phyloP scores from a whole-genome alignment of 2,113 vertebrate species.

The Himantopus leucocephalus region DNA sequence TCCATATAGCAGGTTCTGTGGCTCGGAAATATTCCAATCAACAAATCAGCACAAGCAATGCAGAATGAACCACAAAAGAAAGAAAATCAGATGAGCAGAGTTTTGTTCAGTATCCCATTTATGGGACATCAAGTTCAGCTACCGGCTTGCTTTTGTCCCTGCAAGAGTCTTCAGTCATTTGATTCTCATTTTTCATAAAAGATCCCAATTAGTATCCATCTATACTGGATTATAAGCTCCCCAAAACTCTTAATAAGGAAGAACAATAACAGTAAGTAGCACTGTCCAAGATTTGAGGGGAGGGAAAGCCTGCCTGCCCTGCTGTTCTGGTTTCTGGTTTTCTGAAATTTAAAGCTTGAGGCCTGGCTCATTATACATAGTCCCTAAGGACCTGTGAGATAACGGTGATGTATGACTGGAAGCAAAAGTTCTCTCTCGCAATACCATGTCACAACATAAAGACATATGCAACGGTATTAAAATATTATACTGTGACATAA shows the following conservation, averaged over 20 bases:
- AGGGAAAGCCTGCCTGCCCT: background rate
- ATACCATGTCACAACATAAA: rapidly evolving
- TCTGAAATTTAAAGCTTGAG: background rate
- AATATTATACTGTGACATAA: rapidly evolving
- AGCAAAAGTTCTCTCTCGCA: background rate
- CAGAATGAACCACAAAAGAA: background rate
- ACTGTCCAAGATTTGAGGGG: background rate
- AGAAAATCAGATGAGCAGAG: background rate
- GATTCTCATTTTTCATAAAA: background rate
- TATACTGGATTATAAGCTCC: background rate
- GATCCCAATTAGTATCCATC: background rate
- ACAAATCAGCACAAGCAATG: background rate
- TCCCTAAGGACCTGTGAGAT: background rate
- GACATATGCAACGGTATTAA: rapidly evolving
- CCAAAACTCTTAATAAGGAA: background rate
- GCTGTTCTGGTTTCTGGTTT: background rate
- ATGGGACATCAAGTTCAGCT: background rate
- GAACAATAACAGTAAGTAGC: background rate
- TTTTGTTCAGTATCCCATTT: background rate
- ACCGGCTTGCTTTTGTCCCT: background rate
- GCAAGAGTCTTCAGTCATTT: background rate
- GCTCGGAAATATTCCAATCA: background rate
- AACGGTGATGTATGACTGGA: background rate
- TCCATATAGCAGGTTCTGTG: background rate
- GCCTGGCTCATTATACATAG: background rate